These are phyloP conservation scores for Acrobasis suavella DNA, from an alignment of 2,888 invertebrate genomes.

Conservation along the genomic window DNA sequence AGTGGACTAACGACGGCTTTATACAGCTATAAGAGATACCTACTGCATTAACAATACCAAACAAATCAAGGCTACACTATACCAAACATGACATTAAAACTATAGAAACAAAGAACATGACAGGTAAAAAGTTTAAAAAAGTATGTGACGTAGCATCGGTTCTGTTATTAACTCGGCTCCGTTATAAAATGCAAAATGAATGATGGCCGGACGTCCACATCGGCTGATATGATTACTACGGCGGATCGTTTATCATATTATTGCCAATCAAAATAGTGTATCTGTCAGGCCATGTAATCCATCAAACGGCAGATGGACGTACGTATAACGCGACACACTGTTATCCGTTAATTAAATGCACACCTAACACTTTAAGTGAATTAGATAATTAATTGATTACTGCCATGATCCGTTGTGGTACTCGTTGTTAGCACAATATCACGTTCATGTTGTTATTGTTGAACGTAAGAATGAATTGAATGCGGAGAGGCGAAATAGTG, in stretches of 20 bases:
- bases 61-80: conserved; percentile 55
- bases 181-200: conserved; percentile 69
- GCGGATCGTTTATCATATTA: conserved; percentile 78
- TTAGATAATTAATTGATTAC: conserved; percentile 56
- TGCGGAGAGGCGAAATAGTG: conserved; percentile 56
- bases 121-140: conserved; percentile 31
- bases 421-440: conserved; percentile 50
- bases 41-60: conserved; percentile 46
- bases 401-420: conserved; percentile 52
- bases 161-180: conserved; percentile 54
- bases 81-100: conserved; percentile 42
- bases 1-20: conserved; percentile 59
- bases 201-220: conserved; percentile 67
- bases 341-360: conserved; percentile 60
- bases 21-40: conserved; percentile 46
- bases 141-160: conserved; percentile 46
- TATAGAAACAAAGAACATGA: conserved; percentile 31
- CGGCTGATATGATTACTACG: conserved; percentile 73
- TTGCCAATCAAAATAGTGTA: conserved; percentile 83
- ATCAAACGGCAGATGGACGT: conserved; percentile 64
- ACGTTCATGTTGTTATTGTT: conserved; percentile 27
- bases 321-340: conserved; percentile 42
- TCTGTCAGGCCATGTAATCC: conserved; percentile 77
- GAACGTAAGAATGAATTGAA: conserved; percentile 48
- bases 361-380: conserved; percentile 56